phyloP scores from a whole-genome alignment of 2,113 vertebrate genomes.

The Sciurus niger region DNA sequence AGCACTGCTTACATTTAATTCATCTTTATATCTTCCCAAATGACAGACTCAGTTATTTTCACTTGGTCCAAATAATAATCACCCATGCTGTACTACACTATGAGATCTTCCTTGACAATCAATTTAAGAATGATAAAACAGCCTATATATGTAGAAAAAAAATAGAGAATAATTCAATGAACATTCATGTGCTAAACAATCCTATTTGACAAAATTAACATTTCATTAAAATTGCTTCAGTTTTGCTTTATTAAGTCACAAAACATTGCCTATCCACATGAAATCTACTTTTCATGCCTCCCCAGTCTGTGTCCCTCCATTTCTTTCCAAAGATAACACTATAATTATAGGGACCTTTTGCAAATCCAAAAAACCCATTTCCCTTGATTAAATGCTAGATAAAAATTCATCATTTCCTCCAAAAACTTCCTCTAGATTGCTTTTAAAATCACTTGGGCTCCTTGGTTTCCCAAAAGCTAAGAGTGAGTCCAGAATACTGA shows the following conservation, averaged over 20 bases:
- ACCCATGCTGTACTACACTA: neutral
- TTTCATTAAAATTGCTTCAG: neutral
- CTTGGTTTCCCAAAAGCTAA: neutral
- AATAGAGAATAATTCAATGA: neutral
- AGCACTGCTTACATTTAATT: neutral
- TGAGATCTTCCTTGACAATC: neutral
- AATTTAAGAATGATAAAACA: conserved; percentile 1
- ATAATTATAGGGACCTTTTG: neutral
- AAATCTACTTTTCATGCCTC: neutral
- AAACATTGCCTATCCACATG: neutral
- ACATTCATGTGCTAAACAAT: neutral
- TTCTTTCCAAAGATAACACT: neutral
- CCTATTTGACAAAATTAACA: neutral
- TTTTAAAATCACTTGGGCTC: neutral
- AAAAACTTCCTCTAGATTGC: neutral
- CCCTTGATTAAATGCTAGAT: neutral
- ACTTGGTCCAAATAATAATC: no score
- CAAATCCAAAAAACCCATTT: neutral
- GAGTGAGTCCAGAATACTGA: neutral
- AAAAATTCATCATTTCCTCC: neutral
- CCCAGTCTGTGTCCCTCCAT: neutral
- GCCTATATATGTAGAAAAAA: neutral
- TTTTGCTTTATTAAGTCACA: neutral
- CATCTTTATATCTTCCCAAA: neutral
- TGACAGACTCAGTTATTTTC: neutral